A percentile compares a stretch with the other conserved stretches of the same genome.
phyloP scores from a whole-genome alignment of 2,113 vertebrate genomes.

The Bufo gargarizans region DNA sequence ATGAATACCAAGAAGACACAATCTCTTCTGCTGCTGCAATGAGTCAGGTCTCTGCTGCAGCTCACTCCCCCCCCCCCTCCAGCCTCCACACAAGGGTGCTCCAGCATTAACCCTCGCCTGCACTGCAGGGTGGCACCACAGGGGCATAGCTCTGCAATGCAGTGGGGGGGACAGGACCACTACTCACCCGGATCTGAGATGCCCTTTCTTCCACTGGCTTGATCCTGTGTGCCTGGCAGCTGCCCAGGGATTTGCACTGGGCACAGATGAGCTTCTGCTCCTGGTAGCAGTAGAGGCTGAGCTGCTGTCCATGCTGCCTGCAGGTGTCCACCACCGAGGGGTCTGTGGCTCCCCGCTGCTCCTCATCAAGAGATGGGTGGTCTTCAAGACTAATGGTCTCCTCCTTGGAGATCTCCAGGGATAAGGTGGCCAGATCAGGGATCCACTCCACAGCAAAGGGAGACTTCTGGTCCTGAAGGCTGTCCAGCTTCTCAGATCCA shows the following conservation, averaged over 20 bases:
- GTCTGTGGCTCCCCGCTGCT: not conserved
- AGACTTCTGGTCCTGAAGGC: not conserved
- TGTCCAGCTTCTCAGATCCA: not conserved
- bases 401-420: constrained; percentile 15
- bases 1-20: not conserved
- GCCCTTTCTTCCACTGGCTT: constrained; percentile 74
- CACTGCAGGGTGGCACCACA: not conserved
- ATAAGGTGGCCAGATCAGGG: constrained; percentile 29
- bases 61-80: not conserved
- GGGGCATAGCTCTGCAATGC: constrained; percentile 27
- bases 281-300: constrained; percentile 78
- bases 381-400: constrained; percentile 16
- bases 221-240: constrained; percentile 77
- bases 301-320: constrained; percentile 69
- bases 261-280: constrained; percentile 77
- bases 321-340: constrained; percentile 60
- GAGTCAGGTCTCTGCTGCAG: constrained; percentile 18
- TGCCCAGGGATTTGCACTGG: constrained; percentile 69
- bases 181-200: constrained; percentile 78
- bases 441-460: constrained; percentile 41
- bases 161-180: not conserved
- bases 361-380: not conserved
- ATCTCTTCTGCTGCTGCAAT: constrained; percentile 8
- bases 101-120: constrained; percentile 10
- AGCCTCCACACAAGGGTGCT: not conserved